Conservation (phyloP, 2,797 vertebrate species). For the Sparidentex hasta region DNA sequence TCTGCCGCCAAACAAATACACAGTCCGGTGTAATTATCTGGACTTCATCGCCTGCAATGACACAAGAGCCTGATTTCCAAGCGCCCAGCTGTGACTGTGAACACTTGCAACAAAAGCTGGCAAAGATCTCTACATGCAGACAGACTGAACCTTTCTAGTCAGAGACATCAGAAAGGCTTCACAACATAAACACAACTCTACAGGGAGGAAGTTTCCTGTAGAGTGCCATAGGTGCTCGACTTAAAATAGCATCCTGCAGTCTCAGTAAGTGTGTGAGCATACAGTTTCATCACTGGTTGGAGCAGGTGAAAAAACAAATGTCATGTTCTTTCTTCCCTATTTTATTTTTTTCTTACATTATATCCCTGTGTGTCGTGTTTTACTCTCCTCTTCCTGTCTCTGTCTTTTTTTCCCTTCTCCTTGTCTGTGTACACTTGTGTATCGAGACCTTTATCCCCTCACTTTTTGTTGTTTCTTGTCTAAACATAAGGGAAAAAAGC, state of each 20-base stretch:
- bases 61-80: conserved; percentile 7
- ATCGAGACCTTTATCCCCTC: no score
- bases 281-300: conserved; percentile 17
- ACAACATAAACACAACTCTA: conserved; percentile 11
- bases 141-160: conserved; percentile 3
- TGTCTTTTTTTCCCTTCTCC: no score
- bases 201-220: conserved; percentile 41
- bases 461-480: no score
- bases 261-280: conserved; percentile 5
- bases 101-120: conserved; percentile 24
- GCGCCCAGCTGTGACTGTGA: conserved; percentile 39
- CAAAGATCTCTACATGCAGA: conserved; percentile 5
- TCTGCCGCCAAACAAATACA: conserved; percentile 23
- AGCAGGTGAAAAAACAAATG: conserved; percentile 1
- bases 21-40: conserved; percentile 3
- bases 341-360: no score
- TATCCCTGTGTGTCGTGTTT: no score
- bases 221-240: conserved; percentile 34
- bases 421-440: no score
- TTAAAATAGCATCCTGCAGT: conserved; percentile 53
- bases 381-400: no score
- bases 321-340: no score
- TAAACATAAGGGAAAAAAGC: background rate
- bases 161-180: conserved; percentile 1
- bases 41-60: background rate